phyloP scores from a whole-genome alignment of 2,113 vertebrate genomes.

The Empidonax alnorum region DNA sequence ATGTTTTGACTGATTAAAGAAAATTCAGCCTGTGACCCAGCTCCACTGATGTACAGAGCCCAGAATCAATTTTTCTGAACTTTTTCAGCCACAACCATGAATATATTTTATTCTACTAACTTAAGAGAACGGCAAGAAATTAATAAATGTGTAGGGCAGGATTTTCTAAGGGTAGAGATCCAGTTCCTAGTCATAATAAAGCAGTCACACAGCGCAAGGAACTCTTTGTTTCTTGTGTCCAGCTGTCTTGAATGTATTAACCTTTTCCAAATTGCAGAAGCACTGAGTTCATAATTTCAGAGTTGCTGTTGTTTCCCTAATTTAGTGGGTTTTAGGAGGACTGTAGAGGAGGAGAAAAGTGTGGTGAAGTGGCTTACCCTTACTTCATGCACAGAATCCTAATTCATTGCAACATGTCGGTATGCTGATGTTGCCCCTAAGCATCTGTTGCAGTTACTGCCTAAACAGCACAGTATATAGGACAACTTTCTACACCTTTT shows the following conservation, averaged over 20 bases:
- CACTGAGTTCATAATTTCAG: neutral
- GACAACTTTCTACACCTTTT: neutral
- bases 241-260: neutral
- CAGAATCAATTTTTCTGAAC: neutral
- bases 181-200: neutral
- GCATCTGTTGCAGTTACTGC: neutral
- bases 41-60: accelerated
- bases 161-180: neutral
- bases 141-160: neutral
- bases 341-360: neutral
- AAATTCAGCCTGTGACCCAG: neutral
- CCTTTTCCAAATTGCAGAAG: neutral
- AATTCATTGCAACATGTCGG: neutral
- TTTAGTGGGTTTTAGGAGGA: neutral
- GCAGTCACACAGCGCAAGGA: neutral
- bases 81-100: neutral
- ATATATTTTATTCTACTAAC: neutral
- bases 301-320: neutral
- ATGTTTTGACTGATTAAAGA: neutral
- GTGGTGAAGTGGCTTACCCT: neutral
- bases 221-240: neutral
- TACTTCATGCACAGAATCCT: neutral
- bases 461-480: neutral
- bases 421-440: neutral
- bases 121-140: neutral